A percentile compares a stretch with the other conserved stretches of the same genome.
These are phyloP conservation scores for Perizoma flavofasciatum DNA, from an alignment of 2,888 invertebrate species.

Conservation along the genomic window DNA sequence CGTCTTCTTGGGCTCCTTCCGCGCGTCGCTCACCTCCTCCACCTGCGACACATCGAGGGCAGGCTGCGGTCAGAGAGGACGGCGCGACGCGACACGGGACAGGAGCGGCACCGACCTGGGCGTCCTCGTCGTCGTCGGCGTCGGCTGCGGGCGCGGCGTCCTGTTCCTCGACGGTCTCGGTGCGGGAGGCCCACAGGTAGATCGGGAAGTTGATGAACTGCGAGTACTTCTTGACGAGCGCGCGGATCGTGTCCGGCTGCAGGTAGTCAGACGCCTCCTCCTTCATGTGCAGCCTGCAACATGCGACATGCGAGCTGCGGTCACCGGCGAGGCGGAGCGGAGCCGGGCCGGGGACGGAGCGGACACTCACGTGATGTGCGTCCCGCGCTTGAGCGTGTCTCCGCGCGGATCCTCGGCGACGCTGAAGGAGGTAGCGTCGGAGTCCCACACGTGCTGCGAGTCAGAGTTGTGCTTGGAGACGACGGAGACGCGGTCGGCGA, in stretches of 20 bases:
- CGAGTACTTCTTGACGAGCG: conserved; percentile 98
- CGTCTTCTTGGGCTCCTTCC: conserved; percentile 89
- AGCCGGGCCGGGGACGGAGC: conserved; percentile 85
- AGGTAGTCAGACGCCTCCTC: conserved; percentile 98
- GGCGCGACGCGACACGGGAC: no score
- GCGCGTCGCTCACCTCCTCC: conserved; percentile 86
- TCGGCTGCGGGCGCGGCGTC: conserved; percentile 29
- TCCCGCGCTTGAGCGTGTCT: conserved; percentile 94
- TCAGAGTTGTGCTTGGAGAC: conserved; percentile 98
- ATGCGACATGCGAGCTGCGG: conserved; percentile 6
- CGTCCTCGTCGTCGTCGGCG: conserved; percentile 62
- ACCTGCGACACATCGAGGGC: conserved; percentile 70
- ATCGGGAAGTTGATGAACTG: conserved; percentile 99
- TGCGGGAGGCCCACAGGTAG: conserved; percentile 92
- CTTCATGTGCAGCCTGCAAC: conserved; percentile 92
- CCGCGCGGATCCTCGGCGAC: conserved; percentile 98
- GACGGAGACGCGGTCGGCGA: conserved; percentile 98
- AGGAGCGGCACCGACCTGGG: conserved; percentile 58
- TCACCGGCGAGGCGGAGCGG: conserved; percentile 78
- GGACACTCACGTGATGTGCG: conserved; percentile 87
- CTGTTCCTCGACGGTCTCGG: conserved; percentile 48
- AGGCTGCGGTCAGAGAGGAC: background rate
- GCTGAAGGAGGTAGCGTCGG: conserved; percentile 95
- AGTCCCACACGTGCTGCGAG: conserved; percentile 98
- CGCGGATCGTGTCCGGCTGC: conserved; percentile 95